These are phyloP conservation scores for Notarius quadriscutis DNA, from an alignment of 2,113 vertebrate species.

Conservation along the genomic window DNA sequence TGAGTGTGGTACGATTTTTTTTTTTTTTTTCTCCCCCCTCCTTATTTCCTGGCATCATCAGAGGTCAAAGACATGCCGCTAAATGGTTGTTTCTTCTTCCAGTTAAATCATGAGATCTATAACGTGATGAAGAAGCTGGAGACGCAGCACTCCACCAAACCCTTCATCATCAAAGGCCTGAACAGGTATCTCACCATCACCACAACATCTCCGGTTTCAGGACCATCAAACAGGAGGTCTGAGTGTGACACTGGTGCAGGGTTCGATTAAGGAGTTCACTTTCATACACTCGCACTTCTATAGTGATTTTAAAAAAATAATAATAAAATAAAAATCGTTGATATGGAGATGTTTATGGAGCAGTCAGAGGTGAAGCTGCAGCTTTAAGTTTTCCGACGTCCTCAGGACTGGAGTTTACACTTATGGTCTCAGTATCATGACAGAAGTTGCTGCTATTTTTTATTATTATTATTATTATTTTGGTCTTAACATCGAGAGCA, in stretches of 20 bases:
- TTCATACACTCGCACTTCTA: too few species aligned
- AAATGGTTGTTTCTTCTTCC: not conserved
- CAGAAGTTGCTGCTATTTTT: too few species aligned
- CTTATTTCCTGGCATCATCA: too few species aligned
- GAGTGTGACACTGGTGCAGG: not conserved
- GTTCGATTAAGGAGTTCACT: not conserved
- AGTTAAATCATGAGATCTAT: slow-evolving; percentile 51
- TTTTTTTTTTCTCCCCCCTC: accelerated
- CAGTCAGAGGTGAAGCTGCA: too few species aligned
- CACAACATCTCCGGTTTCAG: not conserved
- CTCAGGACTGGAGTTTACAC: too few species aligned
- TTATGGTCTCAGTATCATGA: too few species aligned
- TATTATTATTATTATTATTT: too few species aligned
- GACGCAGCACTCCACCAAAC: slow-evolving; percentile 51
- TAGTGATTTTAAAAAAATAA: too few species aligned
- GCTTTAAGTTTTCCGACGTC: too few species aligned
- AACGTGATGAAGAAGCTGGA: slow-evolving; percentile 55
- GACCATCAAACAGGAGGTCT: not conserved
- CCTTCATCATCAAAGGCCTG: slow-evolving; percentile 49
- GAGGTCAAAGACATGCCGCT: not conserved
- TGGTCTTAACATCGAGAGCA: too few species aligned
- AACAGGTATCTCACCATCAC: slow-evolving; percentile 25
- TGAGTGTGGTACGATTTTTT: slow-evolving; percentile 81
- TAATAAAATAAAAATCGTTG: too few species aligned
- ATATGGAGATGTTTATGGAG: too few species aligned